Base-by-base conservation (phyloP, 2,888 invertebrate species). In the Nasonia oneida region DNA sequence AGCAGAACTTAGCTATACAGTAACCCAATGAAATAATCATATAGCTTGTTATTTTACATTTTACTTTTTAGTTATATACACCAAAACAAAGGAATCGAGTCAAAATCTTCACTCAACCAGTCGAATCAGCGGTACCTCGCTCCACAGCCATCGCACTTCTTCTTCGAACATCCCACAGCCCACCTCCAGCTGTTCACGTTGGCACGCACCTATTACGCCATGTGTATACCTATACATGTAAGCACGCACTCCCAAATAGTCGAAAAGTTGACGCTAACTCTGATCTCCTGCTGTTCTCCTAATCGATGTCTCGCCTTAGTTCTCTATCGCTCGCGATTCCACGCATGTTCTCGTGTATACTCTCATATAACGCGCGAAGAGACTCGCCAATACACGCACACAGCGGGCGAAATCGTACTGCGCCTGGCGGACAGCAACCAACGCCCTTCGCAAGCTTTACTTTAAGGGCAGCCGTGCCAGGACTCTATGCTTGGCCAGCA, bases 381-480 rank as follows among this genome's bases (percentile, higher is more conserved):
- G 14, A 29, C 18, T 47, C 39, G 8, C 42, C 8, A 6, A 8
- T 42, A 42, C 8, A 42, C 42, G 6, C 42, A 42, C 8, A 6
- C 10, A 8, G 6, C 42, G 1, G 42, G 42, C 10, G 6, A 42
- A 47, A 18, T 10, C 2, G 8, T 15, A 42, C 39, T 23, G 64
- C 84, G 82, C 84, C 84, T 73, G 84, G 18, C 6, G 33, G 5
- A 33, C 18, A 82, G 84, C 84, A 84, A 84, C 82, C 84, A 33
- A 81, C 85, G 85, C 81, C 85, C 87, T 87, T 85, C 83, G 87
- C 53, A 50, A 76, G 75, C 86, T 76, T 70, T 18, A 14, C 67
- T 15, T 23, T 87, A 87, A 87, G 87, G 87, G 85, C 87, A 85
- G 47, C 29, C 50, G 6, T 87, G 77, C 81, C 85, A 87, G 87